phyloP scores from a whole-genome alignment of 2,888 invertebrate genomes.

The Cheilosia soror region DNA sequence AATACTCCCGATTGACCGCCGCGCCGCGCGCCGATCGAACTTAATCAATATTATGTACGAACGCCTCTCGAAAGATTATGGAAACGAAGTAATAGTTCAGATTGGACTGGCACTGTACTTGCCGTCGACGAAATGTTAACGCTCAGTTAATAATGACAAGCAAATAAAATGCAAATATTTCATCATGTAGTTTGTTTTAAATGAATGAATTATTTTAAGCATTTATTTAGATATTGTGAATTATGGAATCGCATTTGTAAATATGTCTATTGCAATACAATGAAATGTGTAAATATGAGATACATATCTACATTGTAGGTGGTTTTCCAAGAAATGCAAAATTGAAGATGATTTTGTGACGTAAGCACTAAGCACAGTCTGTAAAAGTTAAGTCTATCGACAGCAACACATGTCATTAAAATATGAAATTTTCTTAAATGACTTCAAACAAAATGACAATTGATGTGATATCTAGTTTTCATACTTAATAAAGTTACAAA shows the following conservation, averaged over 20 bases:
- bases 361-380: not conserved
- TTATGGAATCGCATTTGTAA: conserved; percentile 30
- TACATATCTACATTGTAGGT: not conserved
- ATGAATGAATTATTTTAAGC: conserved; percentile 15
- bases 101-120: not conserved
- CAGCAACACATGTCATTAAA: too few relatives aligned
- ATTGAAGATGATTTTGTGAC: not conserved
- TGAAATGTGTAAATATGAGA: conserved; percentile 15
- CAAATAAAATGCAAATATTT: conserved; percentile 51
- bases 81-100: conserved; percentile 6
- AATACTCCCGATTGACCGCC: conserved; percentile 23
- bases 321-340: not conserved
- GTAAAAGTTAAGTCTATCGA: too few relatives aligned
- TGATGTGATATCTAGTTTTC: too few relatives aligned
- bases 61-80: conserved; percentile 37
- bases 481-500: too few relatives aligned
- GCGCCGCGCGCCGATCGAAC: not conserved
- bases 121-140: conserved; percentile 20
- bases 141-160: conserved; percentile 30
- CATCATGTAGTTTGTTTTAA: conserved; percentile 19
- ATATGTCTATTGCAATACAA: conserved; percentile 23
- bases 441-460: too few relatives aligned
- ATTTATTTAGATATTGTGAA: conserved; percentile 51
- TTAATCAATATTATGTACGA: conserved; percentile 10
- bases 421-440: too few relatives aligned